Evolutionary conservation across 2,888 invertebrate genomes (phyloP).

Genomic region (Poecilus cupreus): DNA sequence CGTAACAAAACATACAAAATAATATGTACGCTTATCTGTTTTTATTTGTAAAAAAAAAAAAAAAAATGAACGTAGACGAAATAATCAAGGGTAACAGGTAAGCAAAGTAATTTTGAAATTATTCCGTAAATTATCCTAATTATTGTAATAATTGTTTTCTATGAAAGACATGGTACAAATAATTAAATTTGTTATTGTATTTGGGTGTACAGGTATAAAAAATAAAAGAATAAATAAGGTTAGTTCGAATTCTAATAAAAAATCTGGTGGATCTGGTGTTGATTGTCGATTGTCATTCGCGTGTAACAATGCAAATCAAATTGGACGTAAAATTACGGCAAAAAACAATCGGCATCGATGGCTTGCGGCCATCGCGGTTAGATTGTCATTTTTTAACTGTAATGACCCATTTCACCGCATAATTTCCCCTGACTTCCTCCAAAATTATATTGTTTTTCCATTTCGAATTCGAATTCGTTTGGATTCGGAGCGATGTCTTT

Average conservation of each 20-base stretch:
- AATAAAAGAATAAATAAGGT: neutral
- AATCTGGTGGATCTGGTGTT: neutral
- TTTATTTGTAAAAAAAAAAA: too few relatives aligned
- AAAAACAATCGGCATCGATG: constrained; percentile 46
- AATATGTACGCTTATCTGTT: too few relatives aligned
- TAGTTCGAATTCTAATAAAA: constrained; percentile 3
- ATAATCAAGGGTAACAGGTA: too few relatives aligned
- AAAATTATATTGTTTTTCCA: constrained; percentile 59
- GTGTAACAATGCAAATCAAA: constrained; percentile 57
- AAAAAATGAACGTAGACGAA: too few relatives aligned
- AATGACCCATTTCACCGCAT: constrained; percentile 56
- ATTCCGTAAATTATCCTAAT: too few relatives aligned
- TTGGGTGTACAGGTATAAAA: neutral
- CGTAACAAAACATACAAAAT: too few relatives aligned
- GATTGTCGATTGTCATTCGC: constrained; percentile 28
- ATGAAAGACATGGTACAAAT: neutral
- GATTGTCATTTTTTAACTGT: constrained; percentile 42
- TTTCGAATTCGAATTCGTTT: constrained; percentile 53
- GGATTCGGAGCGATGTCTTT: constrained; percentile 46
- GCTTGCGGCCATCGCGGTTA: constrained; percentile 35
- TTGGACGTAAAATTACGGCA: constrained; percentile 35
- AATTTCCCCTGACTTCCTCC: constrained; percentile 49
- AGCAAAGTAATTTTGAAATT: too few relatives aligned
- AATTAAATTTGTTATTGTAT: neutral
- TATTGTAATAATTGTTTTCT: too few relatives aligned